Percentiles rank a stretch among this genome's conserved stretches.
These are phyloP conservation scores for Mylabris phalerata DNA, from an alignment of 1,140 invertebrate species.

Conservation along the genomic window DNA sequence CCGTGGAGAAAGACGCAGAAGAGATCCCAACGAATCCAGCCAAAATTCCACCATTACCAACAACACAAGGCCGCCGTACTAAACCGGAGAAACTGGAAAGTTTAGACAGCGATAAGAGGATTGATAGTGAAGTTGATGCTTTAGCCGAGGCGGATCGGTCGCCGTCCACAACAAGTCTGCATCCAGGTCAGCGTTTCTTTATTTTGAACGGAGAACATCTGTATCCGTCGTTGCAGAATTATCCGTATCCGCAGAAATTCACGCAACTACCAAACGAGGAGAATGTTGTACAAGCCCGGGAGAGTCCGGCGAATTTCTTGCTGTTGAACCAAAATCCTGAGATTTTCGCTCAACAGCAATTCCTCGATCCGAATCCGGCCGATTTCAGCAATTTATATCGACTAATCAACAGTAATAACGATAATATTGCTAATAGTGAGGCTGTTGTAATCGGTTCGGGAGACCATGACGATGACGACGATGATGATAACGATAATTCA, in stretches of 20 bases:
- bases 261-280: neutral
- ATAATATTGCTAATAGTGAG: no score
- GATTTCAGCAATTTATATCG: neutral
- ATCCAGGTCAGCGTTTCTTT: slow-evolving; percentile 47
- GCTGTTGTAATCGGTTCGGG: no score
- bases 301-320: neutral
- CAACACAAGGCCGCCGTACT: slow-evolving; percentile 16
- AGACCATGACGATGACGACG: slow-evolving; percentile 18
- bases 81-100: slow-evolving; percentile 44
- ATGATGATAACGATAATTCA: slow-evolving; percentile 13
- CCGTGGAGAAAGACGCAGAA: slow-evolving; percentile 40
- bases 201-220: slow-evolving; percentile 38
- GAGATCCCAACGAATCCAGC: slow-evolving; percentile 36
- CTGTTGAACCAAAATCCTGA: neutral
- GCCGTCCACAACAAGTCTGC: slow-evolving; percentile 38
- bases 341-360: neutral
- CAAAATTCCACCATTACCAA: slow-evolving; percentile 25
- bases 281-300: neutral
- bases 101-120: slow-evolving; percentile 40
- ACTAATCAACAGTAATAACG: no score
- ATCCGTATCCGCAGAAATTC: slow-evolving; percentile 12
- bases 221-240: slow-evolving; percentile 17
- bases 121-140: slow-evolving; percentile 40
- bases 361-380: neutral
- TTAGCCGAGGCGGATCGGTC: slow-evolving; percentile 32